These are phyloP conservation scores for Platichthys flesus DNA, from an alignment of 2,113 vertebrate genomes.

Conservation along the genomic window DNA sequence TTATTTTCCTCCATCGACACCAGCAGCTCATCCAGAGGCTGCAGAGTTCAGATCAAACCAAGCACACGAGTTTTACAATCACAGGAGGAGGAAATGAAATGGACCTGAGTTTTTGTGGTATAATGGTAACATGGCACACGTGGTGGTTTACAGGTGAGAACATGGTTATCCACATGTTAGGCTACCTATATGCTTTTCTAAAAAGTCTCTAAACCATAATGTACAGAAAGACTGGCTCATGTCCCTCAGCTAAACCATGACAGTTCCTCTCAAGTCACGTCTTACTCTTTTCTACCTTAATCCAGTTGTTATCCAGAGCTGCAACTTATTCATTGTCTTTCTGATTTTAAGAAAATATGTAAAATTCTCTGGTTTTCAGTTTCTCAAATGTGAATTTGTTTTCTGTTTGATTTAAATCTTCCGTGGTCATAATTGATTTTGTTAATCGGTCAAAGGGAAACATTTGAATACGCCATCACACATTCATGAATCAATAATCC, in stretches of 20 bases:
- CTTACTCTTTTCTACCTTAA: neutral
- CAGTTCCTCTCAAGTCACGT: constrained; percentile 21
- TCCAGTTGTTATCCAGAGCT: neutral
- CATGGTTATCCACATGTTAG: constrained; percentile 2
- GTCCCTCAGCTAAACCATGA: neutral
- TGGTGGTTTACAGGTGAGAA: neutral
- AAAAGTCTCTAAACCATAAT: constrained; percentile 31
- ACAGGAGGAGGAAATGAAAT: neutral
- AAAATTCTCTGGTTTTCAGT: neutral
- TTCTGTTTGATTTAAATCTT: no score
- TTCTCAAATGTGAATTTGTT: no score
- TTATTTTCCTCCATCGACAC: neutral
- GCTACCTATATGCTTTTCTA: constrained; percentile 15
- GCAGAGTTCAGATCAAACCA: constrained; percentile 1
- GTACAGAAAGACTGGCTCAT: constrained; percentile 61
- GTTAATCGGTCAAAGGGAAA: no score
- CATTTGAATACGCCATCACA: neutral
- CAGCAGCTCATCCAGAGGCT: neutral
- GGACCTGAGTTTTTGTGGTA: neutral
- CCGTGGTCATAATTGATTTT: neutral
- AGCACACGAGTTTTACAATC: constrained; percentile 42
- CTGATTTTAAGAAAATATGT: neutral
- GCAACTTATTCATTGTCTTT: neutral
- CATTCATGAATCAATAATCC: no score
- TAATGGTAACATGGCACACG: constrained; percentile 64